Percentiles rank a stretch among this genome's conserved stretches.
Evolutionary conservation across 30 jellyfish, hydroid and myxozoan species (phyloP).

Genomic region (Aurelia aurita): DNA sequence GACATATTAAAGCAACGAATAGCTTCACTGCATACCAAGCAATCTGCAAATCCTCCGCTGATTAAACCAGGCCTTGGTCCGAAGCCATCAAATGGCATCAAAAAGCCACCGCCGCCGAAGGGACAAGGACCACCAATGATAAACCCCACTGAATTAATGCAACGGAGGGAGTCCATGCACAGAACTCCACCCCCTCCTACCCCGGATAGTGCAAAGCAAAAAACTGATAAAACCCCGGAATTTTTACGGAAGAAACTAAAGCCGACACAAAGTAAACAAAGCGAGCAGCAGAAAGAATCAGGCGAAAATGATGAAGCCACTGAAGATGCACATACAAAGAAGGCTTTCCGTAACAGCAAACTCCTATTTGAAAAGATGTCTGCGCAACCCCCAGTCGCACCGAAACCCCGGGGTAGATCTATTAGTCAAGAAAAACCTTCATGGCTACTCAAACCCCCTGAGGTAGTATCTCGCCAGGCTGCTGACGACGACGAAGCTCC

Average conservation of each 20-base stretch:
- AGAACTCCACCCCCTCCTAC: constrained; percentile 69
- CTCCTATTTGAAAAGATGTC: constrained; percentile 48
- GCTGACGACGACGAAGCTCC: no score
- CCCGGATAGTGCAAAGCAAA: constrained; percentile 42
- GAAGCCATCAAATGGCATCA: background rate
- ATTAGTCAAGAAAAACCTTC: no score
- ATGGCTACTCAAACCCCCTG: no score
- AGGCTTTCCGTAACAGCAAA: constrained; percentile 45
- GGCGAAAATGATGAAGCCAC: background rate
- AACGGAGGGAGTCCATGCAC: constrained; percentile 45
- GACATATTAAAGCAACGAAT: constrained; percentile 49
- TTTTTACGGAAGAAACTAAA: constrained; percentile 54
- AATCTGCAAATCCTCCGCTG: background rate
- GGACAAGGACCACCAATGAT: constrained; percentile 12
- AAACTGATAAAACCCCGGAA: constrained; percentile 40
- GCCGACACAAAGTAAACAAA: constrained; percentile 14
- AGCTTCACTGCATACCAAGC: constrained; percentile 15
- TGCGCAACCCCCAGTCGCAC: constrained; percentile 33
- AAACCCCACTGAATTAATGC: constrained; percentile 8
- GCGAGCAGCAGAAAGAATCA: background rate
- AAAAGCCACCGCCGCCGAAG: background rate
- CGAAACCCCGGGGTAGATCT: constrained; percentile 22
- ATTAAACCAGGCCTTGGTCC: background rate
- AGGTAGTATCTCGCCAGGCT: no score
- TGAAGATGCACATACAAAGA: background rate